Base-by-base conservation (phyloP, 2,113 vertebrate genomes). In the Aptenodytes patagonicus region DNA sequence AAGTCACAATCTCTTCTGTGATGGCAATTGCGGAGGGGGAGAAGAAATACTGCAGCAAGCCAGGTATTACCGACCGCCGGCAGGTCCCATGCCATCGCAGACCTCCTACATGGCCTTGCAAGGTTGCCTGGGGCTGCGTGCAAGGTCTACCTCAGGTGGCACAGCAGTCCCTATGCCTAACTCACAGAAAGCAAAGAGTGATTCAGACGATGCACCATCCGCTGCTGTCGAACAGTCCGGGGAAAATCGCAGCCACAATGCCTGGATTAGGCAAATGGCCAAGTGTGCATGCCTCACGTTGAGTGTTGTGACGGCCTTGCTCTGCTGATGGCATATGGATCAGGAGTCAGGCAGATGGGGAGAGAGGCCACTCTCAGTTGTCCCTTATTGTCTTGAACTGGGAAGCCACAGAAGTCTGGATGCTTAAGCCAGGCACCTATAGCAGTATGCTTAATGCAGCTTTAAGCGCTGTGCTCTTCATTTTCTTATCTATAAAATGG, bases 251-350 rank as follows among this genome's bases (percentile, higher is more conserved):
- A 38, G 11, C 31, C 42, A 22, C 31, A 15, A 1, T 17, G 6
- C 7, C 34, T 12, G 42, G 36, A 25, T 73, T n/a, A 75, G 42
- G 26, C 1, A 9, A 70, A 70, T 40, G 22, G 13, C 17, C 0
- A 2, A 3, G 22, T 2, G 9, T n/a, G 7, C 6, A 1, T 0
- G 1, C 24, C 12, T 73, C 4, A 0, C 0, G 0, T 0, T 24
- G 64, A 36, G 17, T 0, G 0, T 2, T 36, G 47, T 11, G 73
- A 10, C 55, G 57, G 61, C 8, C 46, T 70, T 40, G 31, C 34
- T 89, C 32, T 81, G 38, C 62, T n/a, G 54, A 46, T 17, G 26
- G 18, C 24, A 7, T 4, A 46, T 0, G 13, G 32, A 46, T 13
- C 17, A 38, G 73, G 32, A 73, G 10, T 8, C 20, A 10, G 49